A percentile compares a stretch with the other conserved stretches of the same genome.
These are phyloP conservation scores for Plectus sambesii DNA, from an alignment of 1,140 invertebrate species.

Conservation along the genomic window DNA sequence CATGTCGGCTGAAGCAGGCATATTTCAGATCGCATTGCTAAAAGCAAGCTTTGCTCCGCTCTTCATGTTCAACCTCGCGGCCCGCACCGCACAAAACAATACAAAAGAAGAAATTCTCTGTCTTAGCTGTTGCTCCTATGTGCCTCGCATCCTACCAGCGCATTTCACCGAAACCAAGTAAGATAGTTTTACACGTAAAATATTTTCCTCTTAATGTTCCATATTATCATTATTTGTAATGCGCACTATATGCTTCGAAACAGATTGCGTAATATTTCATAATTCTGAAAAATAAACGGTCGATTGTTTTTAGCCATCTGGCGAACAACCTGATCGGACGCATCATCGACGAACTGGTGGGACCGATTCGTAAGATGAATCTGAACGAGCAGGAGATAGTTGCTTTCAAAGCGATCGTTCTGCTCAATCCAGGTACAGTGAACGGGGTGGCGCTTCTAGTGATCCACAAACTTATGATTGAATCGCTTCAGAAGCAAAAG, in stretches of 20 bases:
- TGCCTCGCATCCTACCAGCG: constrained; percentile 36
- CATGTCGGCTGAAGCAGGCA: no score
- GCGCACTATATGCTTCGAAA: no score
- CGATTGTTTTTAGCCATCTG: constrained; percentile 36
- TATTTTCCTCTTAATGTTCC: no score
- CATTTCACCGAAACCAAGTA: constrained; percentile 43
- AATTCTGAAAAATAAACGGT: constrained; percentile 5
- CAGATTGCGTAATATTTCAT: no score
- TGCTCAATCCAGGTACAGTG: constrained; percentile 45
- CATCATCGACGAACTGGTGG: constrained; percentile 42
- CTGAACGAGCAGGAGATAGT: constrained; percentile 43
- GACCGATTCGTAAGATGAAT: constrained; percentile 36
- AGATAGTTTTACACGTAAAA: no score
- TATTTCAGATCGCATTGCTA: constrained; percentile 38
- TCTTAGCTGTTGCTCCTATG: constrained; percentile 38
- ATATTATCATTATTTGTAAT: no score
- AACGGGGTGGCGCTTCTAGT: no score
- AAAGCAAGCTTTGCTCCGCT: constrained; percentile 41
- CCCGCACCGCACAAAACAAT: constrained; percentile 42
- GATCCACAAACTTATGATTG: no score
- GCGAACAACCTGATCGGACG: constrained; percentile 44
- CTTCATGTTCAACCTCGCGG: constrained; percentile 45
- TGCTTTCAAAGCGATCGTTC: constrained; percentile 43
- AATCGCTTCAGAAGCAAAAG: constrained; percentile 13
- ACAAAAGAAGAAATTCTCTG: constrained; percentile 44